phyloP scores from a whole-genome alignment of 2,888 invertebrate species.

The Drosophila suboccidentalis region DNA sequence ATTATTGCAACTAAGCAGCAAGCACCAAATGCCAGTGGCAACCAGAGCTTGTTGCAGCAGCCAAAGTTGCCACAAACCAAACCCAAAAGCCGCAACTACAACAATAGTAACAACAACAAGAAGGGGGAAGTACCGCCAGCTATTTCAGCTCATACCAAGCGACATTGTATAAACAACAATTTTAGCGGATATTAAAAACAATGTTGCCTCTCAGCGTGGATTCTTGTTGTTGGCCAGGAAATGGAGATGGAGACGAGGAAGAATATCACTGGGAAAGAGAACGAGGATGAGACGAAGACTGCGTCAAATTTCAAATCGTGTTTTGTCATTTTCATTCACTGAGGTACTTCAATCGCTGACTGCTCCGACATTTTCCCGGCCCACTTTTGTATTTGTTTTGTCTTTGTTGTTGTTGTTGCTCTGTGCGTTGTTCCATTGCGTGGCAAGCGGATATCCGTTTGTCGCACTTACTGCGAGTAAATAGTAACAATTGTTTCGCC shows the following conservation, averaged over 20 bases:
- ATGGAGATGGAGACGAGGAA: neutral
- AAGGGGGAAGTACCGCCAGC: conserved; percentile 36
- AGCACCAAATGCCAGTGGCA: conserved; percentile 29
- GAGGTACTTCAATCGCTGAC: conserved; percentile 26
- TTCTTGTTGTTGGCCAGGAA: conserved; percentile 45
- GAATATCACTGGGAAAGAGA: neutral
- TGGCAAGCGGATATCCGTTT: conserved; percentile 70
- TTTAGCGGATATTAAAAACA: conserved; percentile 81
- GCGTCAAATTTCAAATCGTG: conserved; percentile 70
- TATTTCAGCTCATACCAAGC: conserved; percentile 64
- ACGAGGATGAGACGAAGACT: conserved; percentile 19
- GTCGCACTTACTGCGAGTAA: conserved; percentile 66
- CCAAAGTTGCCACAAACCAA: conserved; percentile 53
- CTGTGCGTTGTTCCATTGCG: conserved; percentile 59
- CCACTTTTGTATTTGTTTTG: conserved; percentile 20
- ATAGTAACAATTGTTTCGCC: conserved; percentile 36
- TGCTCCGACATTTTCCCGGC: conserved; percentile 24
- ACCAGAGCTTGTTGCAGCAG: conserved; percentile 1
- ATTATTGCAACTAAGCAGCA: conserved; percentile 68
- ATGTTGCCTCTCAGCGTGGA: conserved; percentile 62
- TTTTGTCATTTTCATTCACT: conserved; percentile 71
- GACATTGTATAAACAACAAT: conserved; percentile 80
- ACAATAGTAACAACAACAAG: conserved; percentile 9
- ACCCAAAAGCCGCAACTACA: conserved; percentile 47
- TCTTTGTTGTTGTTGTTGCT: conserved; percentile 33